Base-by-base conservation (phyloP, 2,888 invertebrate species). In the Hyposoter didymator region DNA sequence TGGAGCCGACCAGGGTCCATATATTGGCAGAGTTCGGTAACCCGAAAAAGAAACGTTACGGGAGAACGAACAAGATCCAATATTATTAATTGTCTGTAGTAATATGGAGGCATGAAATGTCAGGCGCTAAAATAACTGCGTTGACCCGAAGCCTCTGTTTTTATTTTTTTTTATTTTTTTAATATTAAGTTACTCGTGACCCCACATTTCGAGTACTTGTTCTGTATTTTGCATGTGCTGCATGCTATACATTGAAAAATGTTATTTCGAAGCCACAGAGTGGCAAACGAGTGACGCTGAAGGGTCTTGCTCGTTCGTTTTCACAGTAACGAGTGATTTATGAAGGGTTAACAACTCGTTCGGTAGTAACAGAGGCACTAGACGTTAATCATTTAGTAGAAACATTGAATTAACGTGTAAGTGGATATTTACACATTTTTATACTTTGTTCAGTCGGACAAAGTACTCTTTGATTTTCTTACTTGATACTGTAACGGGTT, bases 281-380 rank as follows among this genome's bases (percentile, higher is more conserved):
- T 83, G 47, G 47, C 55, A 12, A 45, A 70, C 45, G 62, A 59
- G 52, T 12, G 72, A 47, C 22, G 73, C 62, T 74, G 78, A 84
- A 81, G 84, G 67, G 69, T 82, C 82, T 74, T 69, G 67, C 62
- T 69, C 69, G 76, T 49, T 47, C 82, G 82, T 67, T 84, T 64
- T n/a, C n/a, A 64, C 78, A 52, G 64, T 76, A 81, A 78, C 78
- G 74, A 82, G 82, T 85, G 82, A 85, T 82, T 85, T 85, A 85
- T 85, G 78, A 74, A 70, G 70, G 75, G 78, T 82, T 79, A 82
- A 85, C 82, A 70, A 69, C 43, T 74, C 78, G 74, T 70, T 84
- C 64, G 66, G 85, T 70, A 28, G 74, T 78, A 78, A 49, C 78
- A 47, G n/a, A 69, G 45, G 49, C 73, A 78, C 32, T n/a, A 4